Conservation (phyloP, 2,888 invertebrate genomes). For the Archips xylosteana region DNA sequence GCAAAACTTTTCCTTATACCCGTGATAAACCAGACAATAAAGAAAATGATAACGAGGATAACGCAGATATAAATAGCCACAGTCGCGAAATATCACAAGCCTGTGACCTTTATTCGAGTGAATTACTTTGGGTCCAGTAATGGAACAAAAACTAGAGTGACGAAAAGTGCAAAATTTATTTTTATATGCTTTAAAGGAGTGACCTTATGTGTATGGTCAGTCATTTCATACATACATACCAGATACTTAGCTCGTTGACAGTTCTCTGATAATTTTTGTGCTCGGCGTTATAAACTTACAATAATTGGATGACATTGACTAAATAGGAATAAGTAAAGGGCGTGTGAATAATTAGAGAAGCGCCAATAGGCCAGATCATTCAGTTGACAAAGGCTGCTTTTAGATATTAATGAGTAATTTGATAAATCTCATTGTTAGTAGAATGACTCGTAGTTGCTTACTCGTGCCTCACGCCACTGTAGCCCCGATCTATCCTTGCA, state of each 20-base stretch:
- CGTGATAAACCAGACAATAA: constrained; percentile 46
- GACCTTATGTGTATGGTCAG: not conserved
- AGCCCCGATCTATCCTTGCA: constrained; percentile 41
- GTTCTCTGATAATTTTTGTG: not conserved
- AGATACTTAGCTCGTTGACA: not conserved
- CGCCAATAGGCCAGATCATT: not conserved
- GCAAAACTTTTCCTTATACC: constrained; percentile 56
- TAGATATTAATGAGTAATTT: constrained; percentile 1
- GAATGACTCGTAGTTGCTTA: constrained; percentile 10
- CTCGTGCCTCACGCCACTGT: constrained; percentile 38
- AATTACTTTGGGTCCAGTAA: constrained; percentile 7
- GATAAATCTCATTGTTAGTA: not conserved
- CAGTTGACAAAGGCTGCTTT: not conserved
- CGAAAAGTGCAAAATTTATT: not conserved
- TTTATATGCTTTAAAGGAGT: not conserved
- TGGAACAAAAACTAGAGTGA: not conserved
- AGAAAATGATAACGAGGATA: constrained; percentile 38
- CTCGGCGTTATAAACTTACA: too few species aligned
- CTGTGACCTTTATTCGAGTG: constrained; percentile 30
- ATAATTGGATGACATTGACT: too few species aligned
- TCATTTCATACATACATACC: not conserved
- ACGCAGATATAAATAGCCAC: constrained; percentile 40
- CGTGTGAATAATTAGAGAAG: not conserved
- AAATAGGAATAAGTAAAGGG: not conserved
- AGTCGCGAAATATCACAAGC: constrained; percentile 19